Evolutionary conservation across 2,113 vertebrate species (phyloP).

Genomic region (Lagopus leucura): DNA sequence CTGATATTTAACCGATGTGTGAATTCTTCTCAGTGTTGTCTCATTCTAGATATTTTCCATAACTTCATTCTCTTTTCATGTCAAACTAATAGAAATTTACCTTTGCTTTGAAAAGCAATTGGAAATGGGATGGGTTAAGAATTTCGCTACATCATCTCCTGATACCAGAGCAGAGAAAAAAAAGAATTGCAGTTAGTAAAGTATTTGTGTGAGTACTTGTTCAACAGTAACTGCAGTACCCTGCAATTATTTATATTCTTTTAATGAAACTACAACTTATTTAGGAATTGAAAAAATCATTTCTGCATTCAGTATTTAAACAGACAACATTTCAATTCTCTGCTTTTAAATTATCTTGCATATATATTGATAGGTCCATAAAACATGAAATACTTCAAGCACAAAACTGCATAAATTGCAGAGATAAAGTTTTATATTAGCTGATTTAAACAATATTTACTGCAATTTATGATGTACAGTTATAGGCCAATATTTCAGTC

Average conservation of each 20-base stretch:
- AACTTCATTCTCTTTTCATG: background rate
- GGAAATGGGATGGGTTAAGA: background rate
- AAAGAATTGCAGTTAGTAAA: background rate
- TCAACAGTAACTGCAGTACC: background rate
- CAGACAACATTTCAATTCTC: background rate
- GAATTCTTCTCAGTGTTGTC: background rate
- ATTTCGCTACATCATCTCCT: background rate
- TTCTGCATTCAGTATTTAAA: background rate
- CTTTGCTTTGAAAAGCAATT: background rate
- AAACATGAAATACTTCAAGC: background rate
- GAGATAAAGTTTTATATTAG: background rate
- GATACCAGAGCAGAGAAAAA: background rate
- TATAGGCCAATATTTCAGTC: background rate
- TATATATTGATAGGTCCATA: background rate
- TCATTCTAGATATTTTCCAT: background rate
- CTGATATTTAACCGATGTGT: background rate
- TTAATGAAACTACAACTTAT: background rate
- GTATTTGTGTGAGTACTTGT: background rate
- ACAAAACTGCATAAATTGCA: background rate
- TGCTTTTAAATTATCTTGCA: background rate
- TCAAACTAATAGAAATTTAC: background rate
- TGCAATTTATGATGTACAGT: background rate
- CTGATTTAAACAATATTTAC: background rate
- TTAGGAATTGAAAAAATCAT: background rate
- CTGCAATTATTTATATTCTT: background rate